Evolutionary conservation across 2,888 invertebrate genomes (phyloP).

Genomic region (Zaprionus obscuricornis): DNA sequence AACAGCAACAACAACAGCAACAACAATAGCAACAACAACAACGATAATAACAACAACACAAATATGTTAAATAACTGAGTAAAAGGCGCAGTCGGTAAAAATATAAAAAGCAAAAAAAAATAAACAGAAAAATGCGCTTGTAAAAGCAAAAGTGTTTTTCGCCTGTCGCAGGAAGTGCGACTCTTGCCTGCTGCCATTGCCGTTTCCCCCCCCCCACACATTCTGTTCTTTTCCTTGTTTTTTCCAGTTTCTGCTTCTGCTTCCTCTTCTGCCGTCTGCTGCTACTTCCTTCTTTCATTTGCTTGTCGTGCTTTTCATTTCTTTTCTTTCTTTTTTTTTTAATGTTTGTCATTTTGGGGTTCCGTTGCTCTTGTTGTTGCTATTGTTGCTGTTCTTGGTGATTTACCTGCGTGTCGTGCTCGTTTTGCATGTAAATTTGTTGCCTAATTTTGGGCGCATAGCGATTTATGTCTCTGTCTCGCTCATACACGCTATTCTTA

Average conservation of each 20-base stretch:
- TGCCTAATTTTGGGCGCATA: conserved; percentile 61
- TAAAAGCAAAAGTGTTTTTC: conserved; percentile 66
- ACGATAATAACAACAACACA: conserved; percentile 20
- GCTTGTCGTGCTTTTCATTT: conserved; percentile 7
- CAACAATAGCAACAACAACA: conserved; percentile 4
- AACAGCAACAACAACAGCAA: conserved; percentile 17
- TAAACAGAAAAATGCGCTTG: conserved; percentile 40
- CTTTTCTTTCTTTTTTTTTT: conserved; percentile 38
- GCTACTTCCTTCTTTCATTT: conserved; percentile 15
- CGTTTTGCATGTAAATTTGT: conserved; percentile 67
- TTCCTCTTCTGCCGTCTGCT: conserved; percentile 32
- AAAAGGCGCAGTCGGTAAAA: conserved; percentile 44
- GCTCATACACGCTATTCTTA: neutral
- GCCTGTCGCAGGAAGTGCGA: conserved; percentile 11
- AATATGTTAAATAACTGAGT: conserved; percentile 64
- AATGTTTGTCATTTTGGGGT: conserved; percentile 51
- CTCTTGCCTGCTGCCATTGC: neutral
- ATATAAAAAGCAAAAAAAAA: conserved; percentile 19
- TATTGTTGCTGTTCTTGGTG: conserved; percentile 42
- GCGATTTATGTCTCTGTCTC: conserved; percentile 51
- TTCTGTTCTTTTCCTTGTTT: no score
- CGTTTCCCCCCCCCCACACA: neutral
- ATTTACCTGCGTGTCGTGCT: conserved; percentile 60
- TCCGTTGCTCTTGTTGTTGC: conserved; percentile 30
- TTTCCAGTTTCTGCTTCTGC: conserved; percentile 44